A percentile compares a stretch with the other conserved stretches of the same genome.
Conservation (phyloP, 2,888 invertebrate genomes). For the Aplocera efformata region DNA sequence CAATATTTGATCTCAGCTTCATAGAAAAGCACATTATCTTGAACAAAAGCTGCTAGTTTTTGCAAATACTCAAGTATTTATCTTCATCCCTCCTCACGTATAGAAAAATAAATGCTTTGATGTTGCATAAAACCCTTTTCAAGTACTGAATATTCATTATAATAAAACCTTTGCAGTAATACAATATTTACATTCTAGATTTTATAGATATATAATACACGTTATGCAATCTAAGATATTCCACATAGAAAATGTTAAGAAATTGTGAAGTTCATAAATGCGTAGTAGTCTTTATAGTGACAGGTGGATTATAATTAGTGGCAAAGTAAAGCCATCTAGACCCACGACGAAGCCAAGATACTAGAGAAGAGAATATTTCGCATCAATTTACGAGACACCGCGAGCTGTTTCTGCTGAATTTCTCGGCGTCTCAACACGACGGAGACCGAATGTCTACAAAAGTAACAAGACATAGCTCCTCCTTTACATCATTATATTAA, state of each 20-base stretch:
- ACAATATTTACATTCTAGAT: conserved; percentile 66
- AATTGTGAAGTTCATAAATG: conserved; percentile 22
- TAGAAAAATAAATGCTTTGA: conserved; percentile 1
- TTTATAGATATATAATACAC: conserved; percentile 63
- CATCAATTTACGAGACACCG: background rate
- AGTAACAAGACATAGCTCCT: conserved; percentile 23
- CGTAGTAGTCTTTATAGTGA: conserved; percentile 23
- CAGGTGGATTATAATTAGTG: conserved; percentile 9
- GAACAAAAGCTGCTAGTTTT: background rate
- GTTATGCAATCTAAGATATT: conserved; percentile 24
- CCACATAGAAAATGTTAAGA: conserved; percentile 22
- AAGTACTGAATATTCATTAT: conserved; percentile 15
- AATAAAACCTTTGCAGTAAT: conserved; percentile 40
- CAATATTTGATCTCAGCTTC: no score
- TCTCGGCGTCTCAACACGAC: conserved; percentile 1
- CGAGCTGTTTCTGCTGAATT: background rate
- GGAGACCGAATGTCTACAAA: conserved; percentile 6
- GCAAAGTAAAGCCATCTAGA: background rate
- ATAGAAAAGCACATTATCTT: no score
- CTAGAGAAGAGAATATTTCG: background rate
- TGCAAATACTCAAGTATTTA: background rate
- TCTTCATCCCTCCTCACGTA: conserved; percentile 5
- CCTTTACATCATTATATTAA: conserved; percentile 20
- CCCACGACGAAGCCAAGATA: conserved; percentile 1
- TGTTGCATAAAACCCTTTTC: no score